Conservation (phyloP, 2,888 invertebrate genomes). For the Hymenopus coronatus region DNA sequence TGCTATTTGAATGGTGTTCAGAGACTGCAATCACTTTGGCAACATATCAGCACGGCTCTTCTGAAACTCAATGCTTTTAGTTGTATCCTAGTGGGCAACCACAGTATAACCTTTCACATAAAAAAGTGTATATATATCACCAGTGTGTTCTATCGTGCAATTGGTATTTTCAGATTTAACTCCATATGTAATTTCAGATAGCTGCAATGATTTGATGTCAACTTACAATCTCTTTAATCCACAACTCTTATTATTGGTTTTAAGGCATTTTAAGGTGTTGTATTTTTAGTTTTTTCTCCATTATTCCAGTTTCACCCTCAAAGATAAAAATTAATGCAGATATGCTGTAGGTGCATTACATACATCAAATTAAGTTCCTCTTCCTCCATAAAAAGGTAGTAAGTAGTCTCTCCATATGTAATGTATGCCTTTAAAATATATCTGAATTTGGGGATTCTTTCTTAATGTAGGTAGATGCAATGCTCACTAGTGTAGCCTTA, state of each 20-base stretch:
- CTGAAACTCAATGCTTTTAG: not conserved
- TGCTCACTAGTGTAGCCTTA: not conserved
- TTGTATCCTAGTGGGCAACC: not conserved
- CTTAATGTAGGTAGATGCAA: not conserved
- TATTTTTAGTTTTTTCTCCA: not conserved
- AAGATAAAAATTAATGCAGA: not conserved
- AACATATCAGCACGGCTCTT: not conserved
- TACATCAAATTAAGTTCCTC: not conserved
- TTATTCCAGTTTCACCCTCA: not conserved
- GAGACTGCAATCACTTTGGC: conserved; percentile 8
- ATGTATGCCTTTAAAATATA: not conserved
- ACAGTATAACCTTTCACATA: not conserved
- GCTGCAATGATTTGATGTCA: not conserved
- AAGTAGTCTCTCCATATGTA: not conserved
- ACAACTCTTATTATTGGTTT: not conserved
- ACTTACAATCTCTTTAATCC: not conserved
- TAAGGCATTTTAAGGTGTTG: not conserved
- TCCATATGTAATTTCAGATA: not conserved
- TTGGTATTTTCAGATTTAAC: not conserved
- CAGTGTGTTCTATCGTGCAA: not conserved
- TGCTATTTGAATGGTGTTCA: conserved; percentile 2
- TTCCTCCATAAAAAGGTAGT: not conserved
- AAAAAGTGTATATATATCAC: not conserved
- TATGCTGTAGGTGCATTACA: not conserved
- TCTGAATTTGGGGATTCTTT: not conserved